Base-by-base conservation (phyloP, 2,888 invertebrate species). In the Apamea anceps region DNA sequence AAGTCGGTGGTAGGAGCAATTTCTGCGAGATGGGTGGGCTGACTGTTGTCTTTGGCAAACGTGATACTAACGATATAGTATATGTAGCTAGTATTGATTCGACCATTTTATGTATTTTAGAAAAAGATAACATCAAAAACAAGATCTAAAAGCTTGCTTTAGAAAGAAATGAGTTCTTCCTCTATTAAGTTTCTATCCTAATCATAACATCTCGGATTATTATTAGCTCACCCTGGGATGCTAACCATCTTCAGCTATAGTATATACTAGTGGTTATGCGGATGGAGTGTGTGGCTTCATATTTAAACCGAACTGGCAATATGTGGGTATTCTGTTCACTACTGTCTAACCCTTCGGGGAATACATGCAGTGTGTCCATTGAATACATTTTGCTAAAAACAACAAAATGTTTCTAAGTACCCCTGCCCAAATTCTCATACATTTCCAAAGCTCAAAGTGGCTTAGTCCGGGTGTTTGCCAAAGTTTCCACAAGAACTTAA, bases 401-500 rank as follows among this genome's bases (percentile, higher is more conserved):
- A 65, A 48, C 13, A 54, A 37, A 42, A 66, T 71, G 37, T 60
- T 84, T 32, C 45, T 15, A 28, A 71, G 13, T 60, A 21, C 10
- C 8, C 70, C 32, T 15, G 21, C 28, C 25, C 7, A 77, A 71
- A 65, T 72, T 68, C 65, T 60, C 54, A 62, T 25, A 57, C 32
- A 77, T 71, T 75, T 63, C 6, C 42, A 37, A 32, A 75, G 25
- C 28, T 73, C 28, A 71, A 81, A 81, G 63, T 74, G 18, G 25
- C 48, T 37, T 68, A 76, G 74, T 74, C 76, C 54, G 74, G 66
- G 45, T 72, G 37, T 73, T 71, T 51, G 37, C 54, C 60, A 8
- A 82, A 82, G 70, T 85, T 82, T n/a, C 21, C 60, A 25, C 57
- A 75, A 77, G 72, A 78, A 75, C 75, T 77, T 82, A 82, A 66